A percentile compares a stretch with the other conserved stretches of the same genome.
phyloP scores from a whole-genome alignment of 2,113 vertebrate genomes.

The Xiphophorus maculatus region DNA sequence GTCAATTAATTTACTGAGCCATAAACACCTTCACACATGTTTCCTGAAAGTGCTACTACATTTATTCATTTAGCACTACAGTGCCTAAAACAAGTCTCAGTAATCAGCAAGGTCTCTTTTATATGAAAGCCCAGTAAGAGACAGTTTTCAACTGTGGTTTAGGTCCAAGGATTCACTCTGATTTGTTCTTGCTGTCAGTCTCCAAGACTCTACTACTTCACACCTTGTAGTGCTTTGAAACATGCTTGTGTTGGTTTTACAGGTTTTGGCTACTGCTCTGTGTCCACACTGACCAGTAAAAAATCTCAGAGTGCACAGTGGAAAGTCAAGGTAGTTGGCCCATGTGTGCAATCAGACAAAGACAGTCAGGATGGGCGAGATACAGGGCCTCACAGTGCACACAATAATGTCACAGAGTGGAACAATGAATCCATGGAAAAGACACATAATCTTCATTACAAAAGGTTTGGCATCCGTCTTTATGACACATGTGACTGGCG shows the following conservation, averaged over 20 bases:
- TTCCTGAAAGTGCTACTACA: slow-evolving; percentile 39
- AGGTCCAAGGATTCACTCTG: slow-evolving; percentile 54
- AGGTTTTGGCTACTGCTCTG: slow-evolving; percentile 59
- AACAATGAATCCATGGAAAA: slow-evolving; percentile 80
- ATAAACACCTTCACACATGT: slow-evolving; percentile 60
- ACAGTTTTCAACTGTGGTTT: slow-evolving; percentile 33
- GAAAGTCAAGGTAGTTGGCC: slow-evolving; percentile 73
- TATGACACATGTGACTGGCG: slow-evolving; percentile 75
- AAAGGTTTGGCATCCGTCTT: slow-evolving; percentile 67
- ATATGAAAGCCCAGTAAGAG: slow-evolving; percentile 42
- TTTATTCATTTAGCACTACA: slow-evolving; percentile 35
- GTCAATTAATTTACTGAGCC: slow-evolving; percentile 60
- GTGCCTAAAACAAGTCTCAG: slow-evolving; percentile 8
- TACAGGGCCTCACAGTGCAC: slow-evolving; percentile 53
- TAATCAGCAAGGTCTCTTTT: slow-evolving; percentile 12
- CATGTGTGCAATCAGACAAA: slow-evolving; percentile 63
- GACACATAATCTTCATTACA: slow-evolving; percentile 78
- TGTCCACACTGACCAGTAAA: slow-evolving; percentile 75
- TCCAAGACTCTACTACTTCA: slow-evolving; percentile 59
- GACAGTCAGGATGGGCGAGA: slow-evolving; percentile 72
- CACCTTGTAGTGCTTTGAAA: slow-evolving; percentile 71
- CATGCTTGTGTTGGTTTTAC: slow-evolving; percentile 74
- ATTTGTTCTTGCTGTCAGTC: slow-evolving; percentile 53
- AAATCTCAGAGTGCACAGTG: slow-evolving; percentile 52
- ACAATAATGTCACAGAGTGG: slow-evolving; percentile 66